Percentiles rank a stretch among this genome's conserved stretches.
Evolutionary conservation across 2,113 vertebrate genomes (phyloP).

Genomic region (Cariama cristata): DNA sequence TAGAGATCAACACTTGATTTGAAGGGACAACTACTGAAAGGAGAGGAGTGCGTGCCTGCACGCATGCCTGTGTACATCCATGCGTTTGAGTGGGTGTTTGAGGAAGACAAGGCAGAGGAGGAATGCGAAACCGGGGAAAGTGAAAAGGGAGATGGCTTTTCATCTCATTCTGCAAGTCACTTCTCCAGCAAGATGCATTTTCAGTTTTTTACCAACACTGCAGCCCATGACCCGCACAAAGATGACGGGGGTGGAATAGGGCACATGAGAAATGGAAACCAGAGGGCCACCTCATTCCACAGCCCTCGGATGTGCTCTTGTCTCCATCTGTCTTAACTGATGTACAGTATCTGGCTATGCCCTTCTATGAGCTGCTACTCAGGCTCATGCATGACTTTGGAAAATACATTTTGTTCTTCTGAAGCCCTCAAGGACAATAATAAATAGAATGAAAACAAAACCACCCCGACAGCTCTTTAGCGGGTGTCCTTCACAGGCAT

Average conservation of each 20-base stretch:
- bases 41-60: neutral
- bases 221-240: neutral
- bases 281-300: neutral
- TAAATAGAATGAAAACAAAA: constrained; percentile 64
- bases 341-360: neutral
- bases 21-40: neutral
- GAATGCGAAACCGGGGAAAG: neutral
- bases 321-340: neutral
- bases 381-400: constrained; percentile 37
- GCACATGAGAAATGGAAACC: neutral
- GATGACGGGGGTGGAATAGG: neutral
- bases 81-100: neutral
- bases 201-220: neutral
- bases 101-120: neutral
- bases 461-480: neutral
- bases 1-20: constrained; percentile 12
- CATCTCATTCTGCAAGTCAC: neutral
- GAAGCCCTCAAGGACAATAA: constrained; percentile 56
- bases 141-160: neutral
- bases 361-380: constrained; percentile 22
- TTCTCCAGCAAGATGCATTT: neutral
- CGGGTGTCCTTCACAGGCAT: constrained; percentile 2
- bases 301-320: neutral
- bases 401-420: constrained; percentile 51
- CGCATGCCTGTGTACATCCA: neutral